These are phyloP conservation scores for Tanypteryx hageni DNA, from an alignment of 2,888 invertebrate genomes.

Conservation along the genomic window DNA sequence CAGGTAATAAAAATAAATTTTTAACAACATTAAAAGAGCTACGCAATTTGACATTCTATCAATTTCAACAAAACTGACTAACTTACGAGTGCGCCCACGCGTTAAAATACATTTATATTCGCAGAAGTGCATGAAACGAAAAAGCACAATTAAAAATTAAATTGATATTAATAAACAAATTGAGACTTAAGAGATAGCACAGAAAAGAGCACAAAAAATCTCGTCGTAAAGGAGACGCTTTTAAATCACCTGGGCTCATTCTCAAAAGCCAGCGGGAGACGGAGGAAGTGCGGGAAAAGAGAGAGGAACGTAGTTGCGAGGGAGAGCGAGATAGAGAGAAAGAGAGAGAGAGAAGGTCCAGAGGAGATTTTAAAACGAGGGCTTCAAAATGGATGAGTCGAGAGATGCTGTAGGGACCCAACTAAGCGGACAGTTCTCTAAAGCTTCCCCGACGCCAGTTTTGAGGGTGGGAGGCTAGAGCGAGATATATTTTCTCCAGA, in stretches of 20 bases:
- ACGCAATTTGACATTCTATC: no score
- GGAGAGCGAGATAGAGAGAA: not conserved
- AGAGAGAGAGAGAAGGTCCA: not conserved
- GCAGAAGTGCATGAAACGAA: no score
- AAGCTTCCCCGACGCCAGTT: not conserved
- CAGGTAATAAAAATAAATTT: no score
- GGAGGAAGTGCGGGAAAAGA: not conserved
- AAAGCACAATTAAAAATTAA: not conserved
- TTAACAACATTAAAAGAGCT: no score
- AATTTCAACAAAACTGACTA: no score
- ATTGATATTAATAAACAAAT: not conserved
- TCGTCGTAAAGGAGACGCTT: not conserved
- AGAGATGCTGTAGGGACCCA: not conserved
- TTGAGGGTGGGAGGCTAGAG: not conserved
- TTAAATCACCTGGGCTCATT: not conserved
- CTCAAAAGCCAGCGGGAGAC: not conserved
- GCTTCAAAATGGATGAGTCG: not conserved
- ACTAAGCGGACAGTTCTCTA: not conserved
- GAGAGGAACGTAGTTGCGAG: not conserved
- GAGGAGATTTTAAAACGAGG: not conserved
- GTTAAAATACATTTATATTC: no score
- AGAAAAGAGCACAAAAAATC: not conserved
- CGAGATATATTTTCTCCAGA: not conserved
- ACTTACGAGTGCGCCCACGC: no score
- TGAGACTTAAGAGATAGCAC: not conserved